Percentiles rank a stretch among this genome's conserved stretches.
These are phyloP conservation scores for Columbina picui DNA, from an alignment of 2,113 vertebrate species.

Conservation along the genomic window DNA sequence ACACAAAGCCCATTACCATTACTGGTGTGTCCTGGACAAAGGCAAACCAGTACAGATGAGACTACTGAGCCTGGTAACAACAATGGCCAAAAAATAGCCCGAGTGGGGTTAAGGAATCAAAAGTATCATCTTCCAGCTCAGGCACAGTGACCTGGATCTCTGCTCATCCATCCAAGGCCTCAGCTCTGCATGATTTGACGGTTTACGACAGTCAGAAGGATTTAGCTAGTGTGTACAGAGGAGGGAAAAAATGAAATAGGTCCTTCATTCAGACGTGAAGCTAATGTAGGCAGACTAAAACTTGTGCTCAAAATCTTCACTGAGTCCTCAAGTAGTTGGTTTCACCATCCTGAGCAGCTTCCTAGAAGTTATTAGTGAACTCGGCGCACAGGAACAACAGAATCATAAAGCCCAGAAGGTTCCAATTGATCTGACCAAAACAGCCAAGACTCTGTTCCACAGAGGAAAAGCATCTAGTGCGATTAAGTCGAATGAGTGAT, in stretches of 20 bases:
- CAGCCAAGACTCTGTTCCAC: background rate
- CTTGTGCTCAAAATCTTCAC: background rate
- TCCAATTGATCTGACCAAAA: background rate
- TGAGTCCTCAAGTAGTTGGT: background rate
- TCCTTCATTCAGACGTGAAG: background rate
- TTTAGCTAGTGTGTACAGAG: too few species aligned
- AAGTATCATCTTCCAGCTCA: background rate
- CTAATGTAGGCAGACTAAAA: background rate
- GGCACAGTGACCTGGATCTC: background rate
- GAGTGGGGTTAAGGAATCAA: background rate
- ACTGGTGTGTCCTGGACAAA: background rate
- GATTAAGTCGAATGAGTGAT: background rate
- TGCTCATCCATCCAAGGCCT: background rate
- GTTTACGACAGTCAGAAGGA: background rate
- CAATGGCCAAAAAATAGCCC: background rate
- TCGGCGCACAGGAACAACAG: background rate
- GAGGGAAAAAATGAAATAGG: background rate
- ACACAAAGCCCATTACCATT: background rate
- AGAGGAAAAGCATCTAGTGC: background rate
- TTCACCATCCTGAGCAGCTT: background rate
- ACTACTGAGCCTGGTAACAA: background rate
- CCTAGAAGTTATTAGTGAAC: background rate
- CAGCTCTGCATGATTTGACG: background rate
- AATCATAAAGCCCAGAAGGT: background rate
- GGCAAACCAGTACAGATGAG: background rate